Evolutionary conservation across 2,888 invertebrate species (phyloP), one percentile per base, ranked within the genome.

Genomic region (Microctonus aethiopoides): DNA sequence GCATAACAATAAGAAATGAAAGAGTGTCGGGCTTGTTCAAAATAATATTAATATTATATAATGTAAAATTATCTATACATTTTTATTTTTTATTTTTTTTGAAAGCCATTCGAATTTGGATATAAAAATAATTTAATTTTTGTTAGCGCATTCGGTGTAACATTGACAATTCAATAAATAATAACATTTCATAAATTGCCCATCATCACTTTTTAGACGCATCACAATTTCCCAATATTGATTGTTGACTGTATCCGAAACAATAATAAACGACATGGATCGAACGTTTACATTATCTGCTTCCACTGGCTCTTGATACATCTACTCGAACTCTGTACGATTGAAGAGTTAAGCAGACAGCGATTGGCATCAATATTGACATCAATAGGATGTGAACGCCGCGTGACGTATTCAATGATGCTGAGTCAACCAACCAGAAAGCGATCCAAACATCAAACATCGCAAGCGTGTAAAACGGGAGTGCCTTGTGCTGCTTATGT

Each of bases 371-470:
- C 57, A 57, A 20, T 57, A 46, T 46, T 46, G 57, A 34, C 54
- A 54, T 54, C 54, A 26, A 54, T 24, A 26, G 54, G 54, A 26
- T 24, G 24, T 5, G 26, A 54, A 54, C 54, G 26, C n/a, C 54
- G 54, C 26, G 54, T 22, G 54, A 26, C n/a, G 54, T 54, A 24
- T n/a, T 54, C 54, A 54, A 54, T 26, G 26, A 26, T 34, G 57
- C 57, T 57, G 57, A 34, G 29, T 57, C 57, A 57, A 67, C 51
- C 76, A 79, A 78, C 75, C 79, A 79, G 79, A 64, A 84, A 82
- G 81, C 82, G 79, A 77, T 80, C 83, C 84, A 81, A 57, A 82
- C 82, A 83, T 83, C 81, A 81, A 78, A 83, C 82, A 84, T 83
- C 80, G 82, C 81, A 84, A 84, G 82, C 83, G 78, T 83, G 80